Conservation (phyloP, 1,140 invertebrate genomes). For the Mamestra configurata region DNA sequence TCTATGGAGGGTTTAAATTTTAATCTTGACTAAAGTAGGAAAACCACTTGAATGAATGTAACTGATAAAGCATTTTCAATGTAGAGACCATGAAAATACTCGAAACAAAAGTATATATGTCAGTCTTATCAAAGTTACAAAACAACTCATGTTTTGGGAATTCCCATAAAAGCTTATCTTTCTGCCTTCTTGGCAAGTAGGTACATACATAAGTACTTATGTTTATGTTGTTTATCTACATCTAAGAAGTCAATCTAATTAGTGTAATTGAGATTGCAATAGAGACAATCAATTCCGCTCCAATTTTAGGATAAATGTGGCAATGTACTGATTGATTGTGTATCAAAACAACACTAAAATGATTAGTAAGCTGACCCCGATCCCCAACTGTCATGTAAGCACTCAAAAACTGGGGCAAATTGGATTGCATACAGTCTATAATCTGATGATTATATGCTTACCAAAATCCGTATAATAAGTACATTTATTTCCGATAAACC, state of each 20-base stretch:
- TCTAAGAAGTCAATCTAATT: background rate
- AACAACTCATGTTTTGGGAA: conserved; percentile 5
- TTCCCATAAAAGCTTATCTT: conserved; percentile 1
- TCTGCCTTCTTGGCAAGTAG: background rate
- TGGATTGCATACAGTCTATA: conserved; percentile 62
- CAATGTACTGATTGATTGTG: conserved; percentile 66
- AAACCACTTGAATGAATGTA: conserved; percentile 2
- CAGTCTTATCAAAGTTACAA: conserved; percentile 3
- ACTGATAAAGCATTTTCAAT: background rate
- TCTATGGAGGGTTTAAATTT: background rate
- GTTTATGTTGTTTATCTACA: background rate
- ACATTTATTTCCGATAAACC: conserved; percentile 32
- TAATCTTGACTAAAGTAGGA: background rate
- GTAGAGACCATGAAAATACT: too few relatives aligned
- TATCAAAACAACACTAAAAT: conserved; percentile 73
- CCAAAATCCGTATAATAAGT: conserved; percentile 34
- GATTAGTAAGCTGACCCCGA: conserved; percentile 81
- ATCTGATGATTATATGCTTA: conserved; percentile 53
- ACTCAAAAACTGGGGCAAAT: conserved; percentile 75
- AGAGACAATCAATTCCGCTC: conserved; percentile 36
- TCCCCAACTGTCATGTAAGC: conserved; percentile 75
- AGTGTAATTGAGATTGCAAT: conserved; percentile 32
- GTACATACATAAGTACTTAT: background rate
- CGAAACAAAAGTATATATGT: background rate
- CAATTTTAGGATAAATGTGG: conserved; percentile 68